Percentiles rank a stretch among this genome's conserved stretches.
Conservation (phyloP, 2,113 vertebrate species). For the Aplodontia rufa region DNA sequence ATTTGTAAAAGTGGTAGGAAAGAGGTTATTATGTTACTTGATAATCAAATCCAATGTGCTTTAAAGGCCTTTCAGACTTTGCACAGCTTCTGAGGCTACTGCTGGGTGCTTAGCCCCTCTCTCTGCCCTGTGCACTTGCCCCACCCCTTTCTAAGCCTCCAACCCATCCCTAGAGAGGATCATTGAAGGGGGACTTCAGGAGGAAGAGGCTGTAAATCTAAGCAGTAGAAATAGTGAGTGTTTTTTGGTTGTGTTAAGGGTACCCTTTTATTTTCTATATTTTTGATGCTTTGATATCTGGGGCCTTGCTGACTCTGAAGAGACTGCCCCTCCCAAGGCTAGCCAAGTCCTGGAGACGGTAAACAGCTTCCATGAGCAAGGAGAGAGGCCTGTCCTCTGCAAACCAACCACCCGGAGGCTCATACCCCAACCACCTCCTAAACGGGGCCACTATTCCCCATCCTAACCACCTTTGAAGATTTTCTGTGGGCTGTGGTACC, state of each 20-base stretch:
- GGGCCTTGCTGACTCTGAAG: not conserved
- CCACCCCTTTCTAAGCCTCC: not conserved
- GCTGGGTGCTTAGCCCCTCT: not conserved
- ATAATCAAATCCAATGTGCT: slow-evolving; percentile 16
- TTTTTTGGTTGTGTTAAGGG: not conserved
- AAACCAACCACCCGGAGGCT: not conserved
- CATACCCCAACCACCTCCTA: not conserved
- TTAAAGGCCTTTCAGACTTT: not conserved
- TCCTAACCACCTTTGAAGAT: not conserved
- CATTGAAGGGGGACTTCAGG: not conserved
- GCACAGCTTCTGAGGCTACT: not conserved
- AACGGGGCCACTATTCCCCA: not conserved
- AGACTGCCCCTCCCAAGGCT: not conserved
- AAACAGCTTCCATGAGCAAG: not conserved
- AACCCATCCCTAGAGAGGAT: not conserved
- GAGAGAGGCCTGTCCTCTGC: not conserved
- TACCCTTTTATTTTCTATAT: not conserved
- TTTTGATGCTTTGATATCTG: not conserved
- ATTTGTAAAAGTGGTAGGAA: not conserved
- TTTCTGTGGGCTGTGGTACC: not conserved
- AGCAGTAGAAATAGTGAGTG: not conserved
- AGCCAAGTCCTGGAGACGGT: not conserved
- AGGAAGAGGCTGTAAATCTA: not conserved
- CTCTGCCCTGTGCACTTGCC: not conserved
- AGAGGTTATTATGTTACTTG: not conserved